Base-by-base conservation (phyloP, 2,113 vertebrate species). In the Toxotes jaculatrix region DNA sequence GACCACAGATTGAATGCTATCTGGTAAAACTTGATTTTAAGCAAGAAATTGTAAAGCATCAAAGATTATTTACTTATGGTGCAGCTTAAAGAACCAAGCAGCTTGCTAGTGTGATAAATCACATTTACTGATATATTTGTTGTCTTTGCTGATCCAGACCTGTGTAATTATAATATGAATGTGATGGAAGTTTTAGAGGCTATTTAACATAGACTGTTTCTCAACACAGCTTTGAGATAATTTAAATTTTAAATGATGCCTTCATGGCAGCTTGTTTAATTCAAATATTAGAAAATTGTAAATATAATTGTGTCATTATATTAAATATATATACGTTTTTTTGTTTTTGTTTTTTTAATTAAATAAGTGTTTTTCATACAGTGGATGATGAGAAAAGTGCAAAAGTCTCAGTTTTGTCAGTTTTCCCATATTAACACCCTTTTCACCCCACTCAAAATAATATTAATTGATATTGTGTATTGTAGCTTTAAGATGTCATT, bases 1-100 rank as follows among this genome's bases (percentile, higher is more conserved):
- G 32, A 65, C 7, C 19, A 32, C 12, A 57, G 53, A 69, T 38
- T 57, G 3, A 76, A 73, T 75, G 13, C 7, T 63, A 38, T 75
- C 42, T 70, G 74, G 14, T 82, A 42, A 82, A 88, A 82, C 70
- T 79, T 34, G 8, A 83, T 79, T 31, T 27, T 7, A 74, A 43
- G 7, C 8, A 14, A 59, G 36, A 76, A 79, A 67, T 34, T 73
- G 11, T 21, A 65, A 75, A 17, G 13, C n/a, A 53, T 79, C 40
- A 61, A 71, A 55, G 10, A 13, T 59, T n/a, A 64, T 64, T 67
- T 59, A 14, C 31, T 74, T 51, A n/a, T 74, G 12, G 40, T 72
- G 32, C 7, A 73, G 57, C 19, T 77, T 62, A 69, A 63, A 63
- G 31, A 51, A 65, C 49, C 27, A 45, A 59, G 74, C 32, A 76